Base-by-base conservation (phyloP, 1,140 invertebrate genomes). In the Lepidurus couesii region DNA sequence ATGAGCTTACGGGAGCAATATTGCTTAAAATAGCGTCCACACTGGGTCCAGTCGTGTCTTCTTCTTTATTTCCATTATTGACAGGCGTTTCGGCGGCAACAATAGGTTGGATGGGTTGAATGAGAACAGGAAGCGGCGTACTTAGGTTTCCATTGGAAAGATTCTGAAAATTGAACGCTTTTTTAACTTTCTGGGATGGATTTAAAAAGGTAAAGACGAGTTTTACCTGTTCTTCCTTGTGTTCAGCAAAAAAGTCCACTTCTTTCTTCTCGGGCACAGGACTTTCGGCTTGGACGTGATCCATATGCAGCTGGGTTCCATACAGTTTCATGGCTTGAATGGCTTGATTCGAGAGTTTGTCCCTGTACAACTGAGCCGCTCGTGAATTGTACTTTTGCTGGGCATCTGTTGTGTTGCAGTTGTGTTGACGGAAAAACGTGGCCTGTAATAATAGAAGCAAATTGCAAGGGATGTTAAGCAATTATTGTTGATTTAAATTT, bases 321-420 rank as follows among this genome's bases (percentile, higher is more conserved):
- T 97, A 91, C 9, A 90, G 88, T 86, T 92, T 91, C 90, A 98
- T 94, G 16, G 96, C 94, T 84, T 97, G 92, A 76, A 90, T 87
- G 26, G 97, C 94, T 80, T 91, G 84, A 76, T 91, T 86, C 79
- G 89, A 84, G 76, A 98, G 84, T 86, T 96, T 97, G 81, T 97
- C 94, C 81, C 91, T 89, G 84, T 99, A 99, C 79, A 97, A 85
- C 83, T 93, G 91, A 7, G 98, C 98, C 65, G 96, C 95, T 82
- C 97, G 88, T 4, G 97, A 99, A 83, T 95, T 97, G 85, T 99
- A 99, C 84, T 99, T 99, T 85, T 97, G 95, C 81, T 98, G 95
- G 21, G 96, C 91, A 88, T 99, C 98, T 77, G 90, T 91, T 53
- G 93, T 94, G 45, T 89, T 90, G 84, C 95, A 94, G 80, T 98